Conservation (phyloP, 2,888 invertebrate species). For the Rosalia funebris region DNA sequence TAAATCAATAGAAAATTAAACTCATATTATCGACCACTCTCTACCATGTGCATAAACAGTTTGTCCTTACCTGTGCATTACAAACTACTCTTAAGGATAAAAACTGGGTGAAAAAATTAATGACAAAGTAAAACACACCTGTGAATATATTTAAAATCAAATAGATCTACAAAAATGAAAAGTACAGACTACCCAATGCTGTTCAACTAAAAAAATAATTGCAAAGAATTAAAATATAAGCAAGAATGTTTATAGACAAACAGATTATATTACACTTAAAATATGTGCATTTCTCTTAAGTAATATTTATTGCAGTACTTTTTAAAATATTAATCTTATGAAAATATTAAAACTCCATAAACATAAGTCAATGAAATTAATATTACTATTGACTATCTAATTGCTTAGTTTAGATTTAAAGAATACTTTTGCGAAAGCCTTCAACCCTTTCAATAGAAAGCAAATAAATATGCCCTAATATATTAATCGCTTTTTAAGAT, state of each 20-base stretch:
- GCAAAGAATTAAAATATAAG: slow-evolving; percentile 31
- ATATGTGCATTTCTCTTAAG: slow-evolving; percentile 8
- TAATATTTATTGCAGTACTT: slow-evolving; percentile 20
- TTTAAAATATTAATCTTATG: background rate
- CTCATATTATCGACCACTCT: no score
- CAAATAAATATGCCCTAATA: background rate
- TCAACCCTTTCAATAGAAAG: slow-evolving; percentile 7
- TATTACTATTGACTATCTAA: no score
- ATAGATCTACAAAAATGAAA: slow-evolving; percentile 37
- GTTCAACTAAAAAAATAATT: slow-evolving; percentile 25
- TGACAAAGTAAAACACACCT: slow-evolving; percentile 37
- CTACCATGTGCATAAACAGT: background rate
- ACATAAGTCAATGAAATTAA: background rate
- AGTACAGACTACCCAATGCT: slow-evolving; percentile 36
- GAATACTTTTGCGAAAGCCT: background rate
- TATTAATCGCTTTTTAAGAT: no score
- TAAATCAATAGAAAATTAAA: no score
- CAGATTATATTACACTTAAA: background rate
- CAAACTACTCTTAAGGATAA: slow-evolving; percentile 29
- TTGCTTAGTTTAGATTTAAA: slow-evolving; percentile 1
- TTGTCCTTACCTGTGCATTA: slow-evolving; percentile 16
- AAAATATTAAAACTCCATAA: no score
- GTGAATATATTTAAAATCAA: slow-evolving; percentile 46
- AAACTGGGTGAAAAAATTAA: slow-evolving; percentile 39
- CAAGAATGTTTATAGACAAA: slow-evolving; percentile 4